Evolutionary conservation across 2,888 invertebrate species (phyloP).

Genomic region (Willowsia nigromaculata): DNA sequence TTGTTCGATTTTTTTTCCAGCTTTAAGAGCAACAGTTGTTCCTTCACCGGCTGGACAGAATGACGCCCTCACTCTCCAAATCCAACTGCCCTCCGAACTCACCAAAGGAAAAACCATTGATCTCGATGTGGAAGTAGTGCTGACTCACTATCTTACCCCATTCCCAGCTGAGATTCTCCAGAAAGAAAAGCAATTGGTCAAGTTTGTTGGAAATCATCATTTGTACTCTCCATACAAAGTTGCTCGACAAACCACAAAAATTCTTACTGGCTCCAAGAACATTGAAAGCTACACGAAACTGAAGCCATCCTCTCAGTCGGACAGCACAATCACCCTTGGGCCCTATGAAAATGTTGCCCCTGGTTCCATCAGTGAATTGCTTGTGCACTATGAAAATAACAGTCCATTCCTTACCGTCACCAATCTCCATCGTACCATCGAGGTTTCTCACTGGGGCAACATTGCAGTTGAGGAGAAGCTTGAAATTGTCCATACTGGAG

Average conservation of each 20-base stretch:
- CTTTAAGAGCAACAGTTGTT: conserved; percentile 71
- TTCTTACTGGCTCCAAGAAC: conserved; percentile 88
- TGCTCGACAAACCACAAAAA: conserved; percentile 89
- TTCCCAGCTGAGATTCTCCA: conserved; percentile 94
- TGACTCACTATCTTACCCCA: conserved; percentile 88
- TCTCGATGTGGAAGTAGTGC: conserved; percentile 86
- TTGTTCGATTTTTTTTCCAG: conserved; percentile 23
- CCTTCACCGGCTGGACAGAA: conserved; percentile 48
- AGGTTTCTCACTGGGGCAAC: conserved; percentile 99
- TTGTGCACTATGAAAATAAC: conserved; percentile 94
- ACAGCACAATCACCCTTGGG: conserved; percentile 92
- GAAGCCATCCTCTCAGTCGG: conserved; percentile 89
- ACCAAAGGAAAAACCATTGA: conserved; percentile 74
- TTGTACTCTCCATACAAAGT: conserved; percentile 91
- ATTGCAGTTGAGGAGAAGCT: conserved; percentile 97
- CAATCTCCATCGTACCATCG: conserved; percentile 90
- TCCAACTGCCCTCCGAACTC: conserved; percentile 71
- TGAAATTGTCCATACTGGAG: conserved; percentile 95
- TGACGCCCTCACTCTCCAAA: conserved; percentile 71
- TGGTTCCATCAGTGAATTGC: conserved; percentile 80
- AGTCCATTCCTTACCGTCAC: conserved; percentile 97
- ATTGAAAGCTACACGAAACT: conserved; percentile 91
- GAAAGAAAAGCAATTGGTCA: conserved; percentile 95
- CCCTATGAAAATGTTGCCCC: conserved; percentile 89
- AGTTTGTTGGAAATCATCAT: conserved; percentile 91